Evolutionary conservation across 1,140 invertebrate genomes (phyloP).

Genomic region (Leptinotarsa texana): DNA sequence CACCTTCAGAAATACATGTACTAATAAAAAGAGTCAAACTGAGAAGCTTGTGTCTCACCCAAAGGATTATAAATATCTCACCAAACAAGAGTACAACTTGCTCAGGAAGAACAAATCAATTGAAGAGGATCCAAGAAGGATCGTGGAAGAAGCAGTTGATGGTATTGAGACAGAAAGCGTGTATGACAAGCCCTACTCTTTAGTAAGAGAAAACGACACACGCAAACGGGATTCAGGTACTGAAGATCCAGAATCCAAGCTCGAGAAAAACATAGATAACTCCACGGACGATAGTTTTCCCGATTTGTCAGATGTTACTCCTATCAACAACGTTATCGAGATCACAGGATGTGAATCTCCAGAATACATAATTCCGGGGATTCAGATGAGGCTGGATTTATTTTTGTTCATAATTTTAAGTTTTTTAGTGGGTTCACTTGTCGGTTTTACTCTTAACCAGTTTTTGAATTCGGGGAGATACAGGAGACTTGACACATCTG

Average conservation of each 20-base stretch:
- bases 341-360: no score
- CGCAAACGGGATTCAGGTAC: background rate
- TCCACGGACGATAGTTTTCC: background rate
- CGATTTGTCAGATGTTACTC: background rate
- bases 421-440: slow-evolving; percentile 9
- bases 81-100: background rate
- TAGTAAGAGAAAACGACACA: slow-evolving; percentile 3
- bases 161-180: background rate
- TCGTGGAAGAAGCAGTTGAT: background rate
- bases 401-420: background rate
- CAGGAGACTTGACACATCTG: slow-evolving; percentile 15
- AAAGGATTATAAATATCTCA: background rate
- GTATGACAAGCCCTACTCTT: background rate
- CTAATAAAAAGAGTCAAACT: background rate
- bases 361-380: background rate
- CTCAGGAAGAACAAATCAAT: background rate
- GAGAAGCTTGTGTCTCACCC: background rate
- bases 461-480: background rate
- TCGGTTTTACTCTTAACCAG: slow-evolving; percentile 16
- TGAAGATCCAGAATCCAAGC: background rate
- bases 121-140: slow-evolving; percentile 12
- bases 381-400: background rate
- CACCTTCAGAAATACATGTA: slow-evolving; percentile 14
- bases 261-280: background rate
- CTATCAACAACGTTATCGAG: no score